Evolutionary conservation across 2,888 invertebrate genomes (phyloP), one percentile per base, ranked within the genome.

Genomic region (Thyatira batis): DNA sequence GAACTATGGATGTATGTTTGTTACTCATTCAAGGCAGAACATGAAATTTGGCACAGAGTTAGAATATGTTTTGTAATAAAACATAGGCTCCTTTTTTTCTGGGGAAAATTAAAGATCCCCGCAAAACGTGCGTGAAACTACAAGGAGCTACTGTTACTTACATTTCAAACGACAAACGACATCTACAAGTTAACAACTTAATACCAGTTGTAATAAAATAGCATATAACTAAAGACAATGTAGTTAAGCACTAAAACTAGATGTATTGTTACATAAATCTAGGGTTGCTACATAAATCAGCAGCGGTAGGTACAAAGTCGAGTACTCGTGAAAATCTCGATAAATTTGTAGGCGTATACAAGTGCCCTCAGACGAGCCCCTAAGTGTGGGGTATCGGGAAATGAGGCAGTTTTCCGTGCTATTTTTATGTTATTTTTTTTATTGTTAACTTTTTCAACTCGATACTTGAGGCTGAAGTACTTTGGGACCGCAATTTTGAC

Each of bases 181-280:
- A 17, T 39, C 17, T 17, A 39, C 13, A 2, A 39, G 8, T 39
- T 8, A 33, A 30, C 5, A 30, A 23, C 23, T 23, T 39, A 39
- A 17, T 39, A 39, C 17, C 1, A 1, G 1, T 17, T 39, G 39
- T 39, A 39, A 39, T 39, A 39, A 17, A 39, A n/a, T 13, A n/a
- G n/a, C 39, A 33, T 33, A n/a, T 33, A 33, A 33, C 33, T 13
- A 33, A 1, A 13, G 33, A 13, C 5, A n/a, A 33, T 33, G 33
- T 39, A 17, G 17, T 39, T 39, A 39, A 25, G 45, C n/a, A 23
- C 3, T 25, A 46, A 23, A 25, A 3, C 45, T 25, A 46, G 45
- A 46, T 21, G 25, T 25, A 46, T 46, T 13, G 45, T 23, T 23
- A 46, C 45, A 45, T 45, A 45, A 45, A 45, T 46, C 45, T 13